Conservation (phyloP, 2,888 invertebrate species). For the Ectemnius cavifrons region DNA sequence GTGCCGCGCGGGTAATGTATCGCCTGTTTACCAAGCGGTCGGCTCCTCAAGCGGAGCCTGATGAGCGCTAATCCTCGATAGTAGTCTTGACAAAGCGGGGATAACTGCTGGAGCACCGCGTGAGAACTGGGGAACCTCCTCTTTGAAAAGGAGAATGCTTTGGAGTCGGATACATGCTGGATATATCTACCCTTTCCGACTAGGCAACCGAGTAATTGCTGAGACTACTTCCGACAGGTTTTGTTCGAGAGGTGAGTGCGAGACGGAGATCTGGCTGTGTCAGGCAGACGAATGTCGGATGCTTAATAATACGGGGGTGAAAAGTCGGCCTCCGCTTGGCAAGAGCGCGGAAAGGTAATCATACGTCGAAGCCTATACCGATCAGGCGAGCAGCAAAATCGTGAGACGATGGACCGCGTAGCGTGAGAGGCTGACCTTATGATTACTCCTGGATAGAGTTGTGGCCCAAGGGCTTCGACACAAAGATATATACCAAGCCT, state of each 20-base stretch:
- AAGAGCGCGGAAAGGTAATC: slow-evolving; percentile 39
- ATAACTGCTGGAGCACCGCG: no score
- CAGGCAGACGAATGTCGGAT: background rate
- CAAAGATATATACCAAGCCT: slow-evolving; percentile 13
- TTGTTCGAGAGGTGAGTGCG: background rate
- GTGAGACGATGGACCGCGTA: slow-evolving; percentile 38
- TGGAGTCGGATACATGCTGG: background rate
- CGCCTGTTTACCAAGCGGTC: background rate
- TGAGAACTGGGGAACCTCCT: background rate
- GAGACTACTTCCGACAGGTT: background rate
- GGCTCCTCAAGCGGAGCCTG: background rate
- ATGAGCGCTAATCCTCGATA: no score
- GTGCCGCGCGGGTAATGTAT: slow-evolving; percentile 1
- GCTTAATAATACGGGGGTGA: background rate
- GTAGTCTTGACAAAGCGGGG: no score
- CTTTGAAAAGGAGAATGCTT: background rate
- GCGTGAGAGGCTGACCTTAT: slow-evolving; percentile 64
- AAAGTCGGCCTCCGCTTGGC: slow-evolving; percentile 26
- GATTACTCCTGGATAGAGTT: slow-evolving; percentile 45
- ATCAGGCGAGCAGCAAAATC: slow-evolving; percentile 50
- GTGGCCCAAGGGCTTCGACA: slow-evolving; percentile 46
- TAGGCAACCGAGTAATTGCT: background rate
- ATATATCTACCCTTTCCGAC: background rate
- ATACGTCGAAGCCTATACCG: slow-evolving; percentile 39
- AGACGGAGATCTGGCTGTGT: background rate